Percentiles rank a stretch among this genome's conserved stretches.
phyloP scores from a whole-genome alignment of 2,797 vertebrate genomes.

The Poecilia picta region DNA sequence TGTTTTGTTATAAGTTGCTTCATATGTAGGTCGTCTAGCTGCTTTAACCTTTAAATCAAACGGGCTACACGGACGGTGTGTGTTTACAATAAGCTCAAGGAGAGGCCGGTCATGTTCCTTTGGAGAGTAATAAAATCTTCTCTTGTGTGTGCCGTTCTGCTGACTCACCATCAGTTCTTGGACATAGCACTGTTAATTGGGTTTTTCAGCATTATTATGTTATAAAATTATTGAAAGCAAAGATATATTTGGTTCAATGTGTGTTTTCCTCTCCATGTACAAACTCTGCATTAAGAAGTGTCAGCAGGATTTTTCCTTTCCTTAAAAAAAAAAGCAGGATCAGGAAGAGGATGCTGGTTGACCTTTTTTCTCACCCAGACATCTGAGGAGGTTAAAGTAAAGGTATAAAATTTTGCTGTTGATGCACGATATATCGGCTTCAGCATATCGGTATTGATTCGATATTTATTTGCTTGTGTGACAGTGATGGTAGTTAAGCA shows the following conservation, averaged over 20 bases:
- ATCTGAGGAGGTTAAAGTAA: neutral
- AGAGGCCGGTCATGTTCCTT: slow-evolving; percentile 19
- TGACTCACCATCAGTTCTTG: slow-evolving; percentile 68
- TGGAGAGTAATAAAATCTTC: slow-evolving; percentile 23
- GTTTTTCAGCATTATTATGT: slow-evolving; percentile 50
- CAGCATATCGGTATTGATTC: neutral
- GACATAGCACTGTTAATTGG: slow-evolving; percentile 51
- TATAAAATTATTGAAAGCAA: slow-evolving; percentile 24
- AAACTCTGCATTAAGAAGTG: neutral
- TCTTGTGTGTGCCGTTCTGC: slow-evolving; percentile 51
- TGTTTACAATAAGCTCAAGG: slow-evolving; percentile 36
- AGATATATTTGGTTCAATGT: neutral
- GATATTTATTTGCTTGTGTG: neutral
- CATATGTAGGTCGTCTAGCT: neutral
- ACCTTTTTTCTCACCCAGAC: neutral
- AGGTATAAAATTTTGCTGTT: neutral
- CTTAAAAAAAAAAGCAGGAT: neutral
- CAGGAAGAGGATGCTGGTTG: neutral
- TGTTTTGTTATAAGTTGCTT: neutral
- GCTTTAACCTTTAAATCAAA: slow-evolving; percentile 3
- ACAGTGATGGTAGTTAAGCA: neutral
- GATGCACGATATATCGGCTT: neutral
- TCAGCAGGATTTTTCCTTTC: neutral
- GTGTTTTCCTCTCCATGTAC: neutral
- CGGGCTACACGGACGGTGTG: neutral